Base-by-base conservation (phyloP, 2,113 vertebrate species). In the Chionodraco myersi region DNA sequence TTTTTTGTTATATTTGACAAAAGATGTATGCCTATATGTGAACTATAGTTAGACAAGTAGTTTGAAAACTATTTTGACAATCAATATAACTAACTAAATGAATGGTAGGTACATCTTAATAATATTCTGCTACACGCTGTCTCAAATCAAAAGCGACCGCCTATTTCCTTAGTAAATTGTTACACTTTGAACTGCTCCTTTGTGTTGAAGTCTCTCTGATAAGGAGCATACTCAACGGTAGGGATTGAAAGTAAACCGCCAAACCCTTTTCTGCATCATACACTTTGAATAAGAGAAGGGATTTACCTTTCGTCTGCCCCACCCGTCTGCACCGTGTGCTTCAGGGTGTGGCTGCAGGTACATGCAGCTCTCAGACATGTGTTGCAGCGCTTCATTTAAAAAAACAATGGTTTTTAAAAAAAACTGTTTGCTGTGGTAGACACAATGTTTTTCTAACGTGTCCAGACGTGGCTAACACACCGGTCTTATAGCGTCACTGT, bases 341-440 rank as follows among this genome's bases (percentile, higher is more conserved):
- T 49, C 0, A 34, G 65, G 83, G 87, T 72, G 83, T 67, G 81
- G 3, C 76, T 16, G 47, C 76, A 70, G 78, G 54, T 23, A 30
- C 48, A 15, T 0, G 15, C 26, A 51, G 57, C 59, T 13, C 58
- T 13, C 23, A 54, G 47, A 59, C 8, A 48, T 59, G 15, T 26
- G 8, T 49, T 15, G 23, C 21, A 10, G 45, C 2, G 26, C 0
- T 36, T 47, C 23, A 52, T 34, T 9, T 36, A 14, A 5, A 72
- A 61, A 30, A 30, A 30, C 52, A 0, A 1, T 57, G 7, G 14
- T 52, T 44, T 44, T 52, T 3, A 8, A 1, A 3, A 47, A 53
- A 61, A 47, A 15, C 14, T 0, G 2, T 67, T 77, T 2, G 68
- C n/a, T 10, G 5, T 9, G 3, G 18, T 30, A 47, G 79, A 72